Evolutionary conservation across 2,888 invertebrate genomes (phyloP).

Genomic region (Therioaphis trifolii): DNA sequence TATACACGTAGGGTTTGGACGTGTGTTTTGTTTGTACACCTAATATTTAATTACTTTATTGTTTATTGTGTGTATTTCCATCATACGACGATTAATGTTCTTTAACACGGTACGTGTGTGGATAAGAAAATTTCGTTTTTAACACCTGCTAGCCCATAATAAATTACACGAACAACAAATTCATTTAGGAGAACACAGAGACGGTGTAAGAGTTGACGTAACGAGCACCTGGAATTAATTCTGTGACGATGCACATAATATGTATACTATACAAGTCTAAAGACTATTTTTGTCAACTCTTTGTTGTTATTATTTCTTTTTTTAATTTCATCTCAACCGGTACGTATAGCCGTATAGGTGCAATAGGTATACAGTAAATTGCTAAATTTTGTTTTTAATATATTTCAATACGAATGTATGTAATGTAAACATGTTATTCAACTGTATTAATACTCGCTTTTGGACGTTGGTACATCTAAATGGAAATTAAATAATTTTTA

Average conservation of each 20-base stretch:
- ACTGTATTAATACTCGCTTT: too few species aligned
- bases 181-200: background rate
- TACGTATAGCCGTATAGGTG: too few species aligned
- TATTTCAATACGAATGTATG: too few species aligned
- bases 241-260: background rate
- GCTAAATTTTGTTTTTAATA: too few species aligned
- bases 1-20: background rate
- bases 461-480: too few species aligned
- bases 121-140: background rate
- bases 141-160: background rate
- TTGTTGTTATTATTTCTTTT: too few species aligned
- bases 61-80: constrained; percentile 27
- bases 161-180: background rate
- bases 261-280: too few species aligned
- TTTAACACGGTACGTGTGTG: background rate
- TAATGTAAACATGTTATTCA: too few species aligned
- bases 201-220: background rate
- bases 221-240: background rate
- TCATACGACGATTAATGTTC: background rate
- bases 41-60: constrained; percentile 31
- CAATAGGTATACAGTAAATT: too few species aligned
- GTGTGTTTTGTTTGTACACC: background rate
- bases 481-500: too few species aligned
- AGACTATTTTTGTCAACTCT: too few species aligned
- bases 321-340: too few species aligned